Percentiles rank a stretch among this genome's conserved stretches.
phyloP scores from a whole-genome alignment of 2,797 vertebrate genomes.

The Eurystomus glaucurus region DNA sequence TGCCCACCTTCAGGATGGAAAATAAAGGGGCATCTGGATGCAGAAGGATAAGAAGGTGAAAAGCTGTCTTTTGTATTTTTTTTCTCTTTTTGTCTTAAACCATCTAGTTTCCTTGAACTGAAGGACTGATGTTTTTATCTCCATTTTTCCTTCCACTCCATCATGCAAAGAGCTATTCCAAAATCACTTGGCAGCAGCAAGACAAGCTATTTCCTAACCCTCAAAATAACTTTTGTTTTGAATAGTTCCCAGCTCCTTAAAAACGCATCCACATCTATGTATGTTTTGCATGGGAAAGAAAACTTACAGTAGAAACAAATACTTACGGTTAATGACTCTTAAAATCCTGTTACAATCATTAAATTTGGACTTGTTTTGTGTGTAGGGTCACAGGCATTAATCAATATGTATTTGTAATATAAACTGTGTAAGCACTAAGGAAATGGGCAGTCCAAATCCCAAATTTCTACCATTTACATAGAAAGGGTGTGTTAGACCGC shows the following conservation, averaged over 20 bases:
- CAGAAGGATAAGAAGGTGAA: conserved; percentile 47
- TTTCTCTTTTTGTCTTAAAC: not conserved
- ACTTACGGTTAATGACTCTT: not conserved
- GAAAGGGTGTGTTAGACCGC: not conserved
- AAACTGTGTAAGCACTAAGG: not conserved
- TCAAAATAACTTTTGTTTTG: conserved; percentile 85
- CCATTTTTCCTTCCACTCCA: conserved; percentile 63
- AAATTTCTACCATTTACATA: not conserved
- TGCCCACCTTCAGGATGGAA: not conserved
- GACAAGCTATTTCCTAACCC: conserved; percentile 85
- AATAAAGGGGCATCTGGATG: conserved; percentile 38
- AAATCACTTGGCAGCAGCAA: conserved; percentile 81
- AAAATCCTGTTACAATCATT: not conserved
- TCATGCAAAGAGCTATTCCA: conserved; percentile 81
- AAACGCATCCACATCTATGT: conserved; percentile 73
- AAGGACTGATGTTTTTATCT: conserved; percentile 70
- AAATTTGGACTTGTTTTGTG: not conserved
- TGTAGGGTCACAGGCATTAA: not conserved
- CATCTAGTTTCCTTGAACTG: conserved; percentile 59
- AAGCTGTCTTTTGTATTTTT: not conserved
- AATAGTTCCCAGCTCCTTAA: conserved; percentile 82
- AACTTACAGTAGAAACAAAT: conserved; percentile 13
- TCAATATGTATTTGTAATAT: not conserved
- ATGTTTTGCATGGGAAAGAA: conserved; percentile 73
- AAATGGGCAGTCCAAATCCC: not conserved